These are phyloP conservation scores for Agrotis puta DNA, from an alignment of 2,888 invertebrate species.

Conservation along the genomic window DNA sequence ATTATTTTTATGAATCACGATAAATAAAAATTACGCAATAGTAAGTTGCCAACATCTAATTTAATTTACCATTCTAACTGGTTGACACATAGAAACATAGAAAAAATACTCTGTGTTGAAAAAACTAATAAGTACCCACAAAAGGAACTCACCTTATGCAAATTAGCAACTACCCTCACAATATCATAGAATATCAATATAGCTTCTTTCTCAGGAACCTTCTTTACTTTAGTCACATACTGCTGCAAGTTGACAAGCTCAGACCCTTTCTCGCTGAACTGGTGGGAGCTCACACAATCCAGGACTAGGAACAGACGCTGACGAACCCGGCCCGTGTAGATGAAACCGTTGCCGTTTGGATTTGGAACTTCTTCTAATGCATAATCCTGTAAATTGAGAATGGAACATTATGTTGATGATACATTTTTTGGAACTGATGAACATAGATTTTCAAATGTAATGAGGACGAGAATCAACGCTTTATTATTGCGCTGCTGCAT, in stretches of 20 bases:
- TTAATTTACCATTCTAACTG: too few species aligned
- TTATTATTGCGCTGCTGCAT: too few species aligned
- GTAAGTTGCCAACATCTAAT: too few species aligned
- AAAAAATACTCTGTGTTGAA: too few species aligned
- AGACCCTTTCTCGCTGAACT: slow-evolving; percentile 89
- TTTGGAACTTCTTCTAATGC: slow-evolving; percentile 92
- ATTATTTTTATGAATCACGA: too few species aligned
- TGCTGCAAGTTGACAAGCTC: slow-evolving; percentile 93
- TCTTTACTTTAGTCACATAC: slow-evolving; percentile 94
- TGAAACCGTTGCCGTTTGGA: slow-evolving; percentile 83
- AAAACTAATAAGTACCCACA: background rate
- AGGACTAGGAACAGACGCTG: slow-evolving; percentile 93
- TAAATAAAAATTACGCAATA: too few species aligned
- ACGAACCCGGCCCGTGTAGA: slow-evolving; percentile 91
- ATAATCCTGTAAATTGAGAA: slow-evolving; percentile 90
- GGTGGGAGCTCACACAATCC: slow-evolving; percentile 94
- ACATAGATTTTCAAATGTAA: too few species aligned
- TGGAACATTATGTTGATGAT: too few species aligned
- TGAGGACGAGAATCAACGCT: too few species aligned
- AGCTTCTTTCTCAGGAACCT: slow-evolving; percentile 94
- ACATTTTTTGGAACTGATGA: too few species aligned
- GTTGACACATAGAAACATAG: too few species aligned
- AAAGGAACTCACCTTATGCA: slow-evolving; percentile 92
- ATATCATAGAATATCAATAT: slow-evolving; percentile 94
- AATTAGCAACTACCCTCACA: slow-evolving; percentile 93